Base-by-base conservation (phyloP, 2,888 invertebrate genomes). In the Ditula angustiorana region DNA sequence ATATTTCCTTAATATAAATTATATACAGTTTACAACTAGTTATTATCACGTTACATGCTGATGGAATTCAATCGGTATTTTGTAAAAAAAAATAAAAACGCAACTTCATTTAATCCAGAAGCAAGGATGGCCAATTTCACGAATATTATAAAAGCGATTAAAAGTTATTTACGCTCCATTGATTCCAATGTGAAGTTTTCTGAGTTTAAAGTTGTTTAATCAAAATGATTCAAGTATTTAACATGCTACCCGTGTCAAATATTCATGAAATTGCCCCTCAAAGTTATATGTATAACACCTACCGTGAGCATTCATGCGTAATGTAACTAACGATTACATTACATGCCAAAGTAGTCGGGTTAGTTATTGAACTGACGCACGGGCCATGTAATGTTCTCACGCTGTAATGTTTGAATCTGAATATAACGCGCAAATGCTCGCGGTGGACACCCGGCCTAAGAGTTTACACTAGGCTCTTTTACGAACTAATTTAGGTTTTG, bases 1-100 rank as follows among this genome's bases (percentile, higher is more conserved):
- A 79, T 80, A 80, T 72, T 77, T 69, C 67, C 79, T 86, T 87
- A 87, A 66, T 78, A 77, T 77, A 81, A 82, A 81, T 76, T 90
- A 88, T 91, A 77, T 91, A 91, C 88, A 90, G 66, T 81, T 85
- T 85, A 87, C 80, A 74, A 77, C 92, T 92, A 92, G 85, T 92
- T 92, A 92, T 92, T 92, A 92, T 92, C 92, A 91, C 90, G 90
- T 92, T 92, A 90, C 92, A 85, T 81, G 83, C 79, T 83, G 82
- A 77, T 82, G 78, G 76, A 81, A 69, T 69, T 68, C 68, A 64
- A 61, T 69, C 55, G 66, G 67, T 30, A 19, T 30, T 50, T 41
- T 41, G n/a, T 21, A 21, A 56, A n/a, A 23, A 56, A 26, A 24
- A 37, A 41, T 44, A 52, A 47, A 13, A 19, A 13, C 37, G 30